A percentile compares a stretch with the other conserved stretches of the same genome.
Conservation (phyloP, 1,140 invertebrate genomes). For the Chrysopa pallens region DNA sequence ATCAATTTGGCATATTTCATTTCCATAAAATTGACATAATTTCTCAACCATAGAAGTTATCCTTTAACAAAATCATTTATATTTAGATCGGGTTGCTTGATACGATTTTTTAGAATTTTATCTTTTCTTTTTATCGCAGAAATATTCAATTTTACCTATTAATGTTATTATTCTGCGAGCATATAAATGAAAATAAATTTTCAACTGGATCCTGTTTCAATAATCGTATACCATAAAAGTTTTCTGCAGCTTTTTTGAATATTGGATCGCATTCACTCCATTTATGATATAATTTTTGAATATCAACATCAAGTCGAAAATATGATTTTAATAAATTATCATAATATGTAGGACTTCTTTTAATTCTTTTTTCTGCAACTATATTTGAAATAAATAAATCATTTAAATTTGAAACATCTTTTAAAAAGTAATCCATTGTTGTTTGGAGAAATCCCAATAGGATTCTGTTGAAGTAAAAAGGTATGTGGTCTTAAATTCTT, state of each 20-base stretch:
- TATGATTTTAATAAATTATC: conserved; percentile 38
- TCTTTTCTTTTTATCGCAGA: neutral
- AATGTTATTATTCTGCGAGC: conserved; percentile 95
- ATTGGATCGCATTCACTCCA: conserved; percentile 59
- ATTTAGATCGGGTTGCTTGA: neutral
- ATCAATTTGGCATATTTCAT: conserved; percentile 48
- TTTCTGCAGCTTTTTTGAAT: conserved; percentile 46
- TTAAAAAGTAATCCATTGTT: too few relatives aligned
- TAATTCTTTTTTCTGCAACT: conserved; percentile 6
- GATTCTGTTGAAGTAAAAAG: too few relatives aligned
- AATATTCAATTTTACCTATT: conserved; percentile 43
- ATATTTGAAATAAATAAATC: conserved; percentile 8
- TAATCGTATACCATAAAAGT: conserved; percentile 73
- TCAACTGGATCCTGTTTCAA: conserved; percentile 84
- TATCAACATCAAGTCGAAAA: conserved; percentile 48
- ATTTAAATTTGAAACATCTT: too few relatives aligned
- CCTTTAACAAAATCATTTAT: conserved; percentile 23
- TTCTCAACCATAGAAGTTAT: conserved; percentile 87
- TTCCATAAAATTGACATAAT: conserved; percentile 66
- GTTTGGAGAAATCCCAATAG: too few relatives aligned
- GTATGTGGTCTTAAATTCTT: too few relatives aligned
- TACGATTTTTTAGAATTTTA: neutral
- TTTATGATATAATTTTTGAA: conserved; percentile 46
- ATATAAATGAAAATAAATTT: conserved; percentile 91
- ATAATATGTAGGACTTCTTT: conserved; percentile 18